These are phyloP conservation scores for Cantharis rustica DNA, from an alignment of 2,888 invertebrate species.

Conservation along the genomic window DNA sequence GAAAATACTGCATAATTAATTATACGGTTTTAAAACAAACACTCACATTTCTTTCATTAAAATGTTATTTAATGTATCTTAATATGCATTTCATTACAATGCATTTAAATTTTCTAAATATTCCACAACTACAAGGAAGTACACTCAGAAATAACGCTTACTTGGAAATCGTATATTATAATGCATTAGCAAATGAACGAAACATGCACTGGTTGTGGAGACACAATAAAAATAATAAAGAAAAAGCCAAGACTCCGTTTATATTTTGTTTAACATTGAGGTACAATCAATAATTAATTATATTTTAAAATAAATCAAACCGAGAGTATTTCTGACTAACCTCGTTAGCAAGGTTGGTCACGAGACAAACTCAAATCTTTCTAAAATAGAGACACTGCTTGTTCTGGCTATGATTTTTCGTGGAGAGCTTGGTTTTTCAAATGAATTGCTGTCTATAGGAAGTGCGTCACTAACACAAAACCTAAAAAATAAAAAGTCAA, in stretches of 20 bases:
- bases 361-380: conserved; percentile 40
- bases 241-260: neutral
- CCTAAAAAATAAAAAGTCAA: conserved; percentile 32
- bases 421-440: conserved; percentile 37
- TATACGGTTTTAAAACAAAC: neutral
- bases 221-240: neutral
- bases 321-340: conserved; percentile 23
- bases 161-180: neutral
- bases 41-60: neutral
- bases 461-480: conserved; percentile 36
- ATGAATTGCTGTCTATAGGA: conserved; percentile 37
- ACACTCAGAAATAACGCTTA: neutral
- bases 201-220: neutral
- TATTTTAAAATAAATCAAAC: conserved; percentile 1
- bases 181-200: neutral
- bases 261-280: neutral
- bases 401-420: conserved; percentile 38
- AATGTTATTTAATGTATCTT: neutral
- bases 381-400: conserved; percentile 37
- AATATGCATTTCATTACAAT: neutral
- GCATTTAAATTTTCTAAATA: neutral
- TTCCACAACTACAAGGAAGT: neutral
- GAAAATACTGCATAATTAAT: neutral
- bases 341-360: conserved; percentile 36
- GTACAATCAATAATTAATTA: neutral